These are phyloP conservation scores for Patella ulyssiponensis DNA, from an alignment of 2,888 invertebrate species.

Conservation along the genomic window DNA sequence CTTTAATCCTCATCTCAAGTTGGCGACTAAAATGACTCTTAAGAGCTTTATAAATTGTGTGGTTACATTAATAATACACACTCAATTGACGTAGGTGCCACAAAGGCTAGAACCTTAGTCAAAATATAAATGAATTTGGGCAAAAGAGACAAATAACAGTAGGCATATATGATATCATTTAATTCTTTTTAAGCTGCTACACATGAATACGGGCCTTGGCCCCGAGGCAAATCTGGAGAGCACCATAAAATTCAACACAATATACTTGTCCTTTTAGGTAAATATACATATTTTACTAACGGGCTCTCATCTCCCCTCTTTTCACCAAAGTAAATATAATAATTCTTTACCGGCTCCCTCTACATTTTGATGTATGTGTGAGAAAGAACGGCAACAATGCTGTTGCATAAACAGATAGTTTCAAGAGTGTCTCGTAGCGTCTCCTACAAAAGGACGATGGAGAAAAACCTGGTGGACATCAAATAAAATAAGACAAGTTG, in stretches of 20 bases:
- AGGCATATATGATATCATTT: not conserved
- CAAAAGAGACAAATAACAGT: not conserved
- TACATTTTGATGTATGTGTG: conserved; percentile 4
- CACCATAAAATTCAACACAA: not conserved
- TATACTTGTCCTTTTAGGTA: not conserved
- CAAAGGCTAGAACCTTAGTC: not conserved
- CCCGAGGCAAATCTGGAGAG: not conserved
- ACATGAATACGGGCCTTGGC: not conserved
- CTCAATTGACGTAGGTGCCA: conserved; percentile 5
- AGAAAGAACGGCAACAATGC: not conserved
- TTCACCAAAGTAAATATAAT: conserved; percentile 5
- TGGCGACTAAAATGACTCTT: not conserved
- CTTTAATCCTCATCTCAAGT: not conserved
- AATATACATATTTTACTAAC: conserved; percentile 1
- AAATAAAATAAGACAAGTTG: not conserved
- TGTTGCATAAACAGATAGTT: conserved; percentile 7
- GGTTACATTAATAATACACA: not conserved
- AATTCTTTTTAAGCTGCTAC: not conserved
- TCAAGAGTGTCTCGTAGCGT: not conserved
- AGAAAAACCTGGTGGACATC: not conserved
- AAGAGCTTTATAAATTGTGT: not conserved
- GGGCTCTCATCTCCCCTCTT: not conserved
- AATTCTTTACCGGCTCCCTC: conserved; percentile 3
- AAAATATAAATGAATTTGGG: not conserved
- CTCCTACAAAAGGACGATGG: not conserved